A percentile compares a stretch with the other conserved stretches of the same genome.
These are phyloP conservation scores for Spodoptera exigua DNA, from an alignment of 2,888 invertebrate species.

Conservation along the genomic window DNA sequence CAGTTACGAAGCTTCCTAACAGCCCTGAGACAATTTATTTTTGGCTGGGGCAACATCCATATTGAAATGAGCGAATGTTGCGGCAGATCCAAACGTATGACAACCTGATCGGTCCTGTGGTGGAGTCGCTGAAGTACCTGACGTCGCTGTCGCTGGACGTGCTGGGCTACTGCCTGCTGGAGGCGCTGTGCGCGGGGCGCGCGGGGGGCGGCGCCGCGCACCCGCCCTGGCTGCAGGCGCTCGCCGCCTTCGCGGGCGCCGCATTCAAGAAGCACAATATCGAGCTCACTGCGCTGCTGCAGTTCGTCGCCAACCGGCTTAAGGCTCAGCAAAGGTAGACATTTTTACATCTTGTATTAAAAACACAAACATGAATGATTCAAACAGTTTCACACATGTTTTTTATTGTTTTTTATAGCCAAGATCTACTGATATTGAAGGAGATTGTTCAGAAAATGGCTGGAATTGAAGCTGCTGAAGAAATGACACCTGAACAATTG, in stretches of 20 bases:
- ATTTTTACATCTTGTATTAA: background rate
- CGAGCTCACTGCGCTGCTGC: slow-evolving; percentile 97
- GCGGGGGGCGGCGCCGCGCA: slow-evolving; percentile 94
- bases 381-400: no score
- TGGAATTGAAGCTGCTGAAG: slow-evolving; percentile 98
- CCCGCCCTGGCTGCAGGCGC: slow-evolving; percentile 97
- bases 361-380: no score
- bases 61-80: background rate
- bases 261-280: slow-evolving; percentile 99
- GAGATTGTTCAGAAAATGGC: slow-evolving; percentile 99
- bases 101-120: slow-evolving; percentile 98
- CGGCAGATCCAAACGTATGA: slow-evolving; percentile 96
- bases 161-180: slow-evolving; percentile 97
- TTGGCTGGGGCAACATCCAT: no score
- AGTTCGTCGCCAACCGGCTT: slow-evolving; percentile 98
- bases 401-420: slow-evolving; percentile 82
- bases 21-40: no score
- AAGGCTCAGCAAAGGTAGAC: slow-evolving; percentile 97
- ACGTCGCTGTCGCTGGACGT: slow-evolving; percentile 98
- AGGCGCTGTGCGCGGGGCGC: slow-evolving; percentile 90
- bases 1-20: no score
- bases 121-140: slow-evolving; percentile 98
- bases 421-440: slow-evolving; percentile 97
- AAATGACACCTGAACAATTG: slow-evolving; percentile 98
- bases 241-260: slow-evolving; percentile 98